These are phyloP conservation scores for Ommatoiulus sabulosus DNA, from an alignment of 2,888 invertebrate species.

Conservation along the genomic window DNA sequence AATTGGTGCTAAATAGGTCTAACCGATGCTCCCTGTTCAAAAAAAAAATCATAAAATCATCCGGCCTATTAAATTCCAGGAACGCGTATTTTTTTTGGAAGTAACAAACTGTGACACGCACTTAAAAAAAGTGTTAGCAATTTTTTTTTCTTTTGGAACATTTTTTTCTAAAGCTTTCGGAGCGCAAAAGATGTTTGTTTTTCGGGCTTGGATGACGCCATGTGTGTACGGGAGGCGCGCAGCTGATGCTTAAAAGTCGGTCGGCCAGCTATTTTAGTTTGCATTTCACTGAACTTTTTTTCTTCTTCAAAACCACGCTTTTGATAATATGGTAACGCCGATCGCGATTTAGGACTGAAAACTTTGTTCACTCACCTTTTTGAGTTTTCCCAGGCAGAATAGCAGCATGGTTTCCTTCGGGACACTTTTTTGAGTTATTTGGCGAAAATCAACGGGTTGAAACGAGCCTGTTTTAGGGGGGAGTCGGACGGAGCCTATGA, in stretches of 20 bases:
- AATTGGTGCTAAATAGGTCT: background rate
- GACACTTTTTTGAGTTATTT: background rate
- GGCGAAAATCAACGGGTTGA: background rate
- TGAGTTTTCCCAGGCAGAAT: constrained; percentile 56
- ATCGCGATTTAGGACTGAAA: constrained; percentile 31
- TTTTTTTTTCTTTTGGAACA: background rate
- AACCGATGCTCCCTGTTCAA: background rate
- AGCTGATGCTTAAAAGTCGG: constrained; percentile 11
- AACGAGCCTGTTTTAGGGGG: background rate
- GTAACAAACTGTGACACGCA: background rate
- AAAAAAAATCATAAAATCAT: background rate
- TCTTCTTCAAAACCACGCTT: constrained; percentile 15
- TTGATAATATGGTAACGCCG: background rate
- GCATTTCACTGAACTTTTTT: constrained; percentile 15
- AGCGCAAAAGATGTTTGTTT: background rate
- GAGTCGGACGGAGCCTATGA: background rate
- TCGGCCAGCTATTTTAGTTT: constrained; percentile 30
- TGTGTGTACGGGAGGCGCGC: constrained; percentile 1
- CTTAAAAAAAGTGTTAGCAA: background rate
- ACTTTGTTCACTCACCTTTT: constrained; percentile 54
- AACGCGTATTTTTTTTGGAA: background rate
- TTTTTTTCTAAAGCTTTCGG: background rate
- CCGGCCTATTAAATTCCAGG: background rate
- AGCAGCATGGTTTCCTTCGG: constrained; percentile 38
- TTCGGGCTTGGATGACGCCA: background rate